Base-by-base conservation (phyloP, 1,140 invertebrate species). In the Atta texana region DNA sequence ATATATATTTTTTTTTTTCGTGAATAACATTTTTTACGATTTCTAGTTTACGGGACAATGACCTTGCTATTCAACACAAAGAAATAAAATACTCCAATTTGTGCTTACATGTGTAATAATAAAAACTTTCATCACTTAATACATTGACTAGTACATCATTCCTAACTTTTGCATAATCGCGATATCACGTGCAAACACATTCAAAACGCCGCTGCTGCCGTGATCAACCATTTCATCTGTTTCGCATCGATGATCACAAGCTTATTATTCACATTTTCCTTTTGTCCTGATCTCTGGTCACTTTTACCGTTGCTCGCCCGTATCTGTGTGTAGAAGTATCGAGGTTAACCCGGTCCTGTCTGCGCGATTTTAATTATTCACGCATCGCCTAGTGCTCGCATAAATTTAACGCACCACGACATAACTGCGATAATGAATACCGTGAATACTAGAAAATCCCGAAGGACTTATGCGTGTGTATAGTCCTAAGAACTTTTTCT, bases 371-470 rank as follows among this genome's bases (percentile, higher is more conserved):
- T 89, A 90, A 90, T 89, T 90, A 69, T 74, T 34, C 31, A 51
- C 39, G 74, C 28, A 69, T 49, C 61, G 63, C n/a, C 55, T 34
- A 14, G n/a, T 28, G 28, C 68, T 68, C 28, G 89, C 77, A 91
- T 90, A 90, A 88, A 90, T 90, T 91, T 90, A 86, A 88, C 86
- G 89, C 81, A 21, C 44, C 66, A 44, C 66, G 80, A 71, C 28
- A 66, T n/a, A 8, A 2, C 39, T 3, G 2, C 44, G 61, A 34
- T 49, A 55, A 69, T 55, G 80, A 76, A 68, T 55, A n/a, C 76
- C 78, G 57, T 72, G 68, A 66, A 85, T 87, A 87, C 49, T 61
- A 80, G 80, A 90, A 90, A 63, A 89, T 53, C 57, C 57, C 57
- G 71, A 21, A n/a, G 76, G 39, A 86, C 34, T 51, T 28, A 14